Evolutionary conservation across 2,888 invertebrate species (phyloP), one percentile per base, ranked within the genome.

Genomic region (Charanyca ferruginea): DNA sequence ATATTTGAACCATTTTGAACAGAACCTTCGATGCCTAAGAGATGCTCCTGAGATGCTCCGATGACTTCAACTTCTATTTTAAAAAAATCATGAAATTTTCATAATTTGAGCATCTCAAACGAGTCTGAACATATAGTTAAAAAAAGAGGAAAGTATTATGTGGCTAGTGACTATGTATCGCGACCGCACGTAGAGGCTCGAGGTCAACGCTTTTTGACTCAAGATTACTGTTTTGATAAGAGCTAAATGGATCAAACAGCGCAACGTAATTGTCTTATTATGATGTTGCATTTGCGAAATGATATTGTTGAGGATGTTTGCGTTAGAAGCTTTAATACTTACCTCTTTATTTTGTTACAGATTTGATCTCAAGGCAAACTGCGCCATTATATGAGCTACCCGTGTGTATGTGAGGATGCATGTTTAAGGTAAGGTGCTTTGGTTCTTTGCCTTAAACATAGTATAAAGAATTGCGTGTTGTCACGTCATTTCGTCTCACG

Each of bases 191-290:
- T 65, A 68, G 59, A 70, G 54, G 51, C 70, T 71, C 57, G 83
- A 73, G 82, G 79, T 83, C 81, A 82, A 83, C 70, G 82, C 45
- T 77, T 82, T 83, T 73, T 11, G 79, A 69, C 67, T 75, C 59
- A 54, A 81, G 85, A 85, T 84, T 79, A 73, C 79, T 82, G 81
- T 72, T 68, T 77, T 79, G 85, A 85, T 85, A 83, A 73, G 28
- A 70, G 73, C 66, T 66, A 74, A 79, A 80, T 84, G 82, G 79
- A 83, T 76, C 79, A 78, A 80, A 77, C 73, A 80, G 63, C 73
- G 73, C 83, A 65, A 77, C 80, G 79, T 85, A 85, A 85, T 85
- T 84, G 83, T 84, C 79, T 81, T 82, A 79, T 77, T 80, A 80
- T 80, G 76, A 79, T 80, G 75, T 78, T 75, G 81, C 71, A 68